Conservation (phyloP, 2,113 vertebrate species). For the Delphinus delphis region DNA sequence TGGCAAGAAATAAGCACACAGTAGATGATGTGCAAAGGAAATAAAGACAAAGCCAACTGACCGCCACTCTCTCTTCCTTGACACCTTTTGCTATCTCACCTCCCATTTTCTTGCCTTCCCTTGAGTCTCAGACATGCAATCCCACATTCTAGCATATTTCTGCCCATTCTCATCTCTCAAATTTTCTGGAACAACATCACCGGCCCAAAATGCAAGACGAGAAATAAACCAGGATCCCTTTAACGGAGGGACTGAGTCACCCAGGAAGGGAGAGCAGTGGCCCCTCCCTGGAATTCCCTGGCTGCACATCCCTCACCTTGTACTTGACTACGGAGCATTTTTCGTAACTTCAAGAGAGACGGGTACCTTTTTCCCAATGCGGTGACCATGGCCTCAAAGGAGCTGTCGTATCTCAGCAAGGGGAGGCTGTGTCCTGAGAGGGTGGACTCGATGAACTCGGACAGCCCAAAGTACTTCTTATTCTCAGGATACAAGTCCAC, state of each 20-base stretch:
- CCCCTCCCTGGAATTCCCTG: background rate
- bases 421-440: constrained; percentile 93
- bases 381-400: constrained; percentile 96
- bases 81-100: background rate
- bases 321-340: background rate
- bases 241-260: background rate
- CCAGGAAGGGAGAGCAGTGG: background rate
- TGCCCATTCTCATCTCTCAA: background rate
- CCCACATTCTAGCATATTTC: background rate
- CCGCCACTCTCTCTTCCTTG: fast-evolving
- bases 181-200: background rate
- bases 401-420: constrained; percentile 93
- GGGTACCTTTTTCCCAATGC: constrained; percentile 93
- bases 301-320: background rate
- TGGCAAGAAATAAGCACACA: fast-evolving
- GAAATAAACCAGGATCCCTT: background rate
- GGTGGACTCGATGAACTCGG: constrained; percentile 95
- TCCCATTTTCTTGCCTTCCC: background rate
- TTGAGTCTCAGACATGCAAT: background rate
- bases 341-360: background rate
- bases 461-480: constrained; percentile 94
- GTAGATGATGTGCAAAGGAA: fast-evolving
- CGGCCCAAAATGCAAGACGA: background rate
- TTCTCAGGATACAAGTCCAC: constrained; percentile 93
- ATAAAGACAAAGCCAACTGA: fast-evolving